phyloP scores from a whole-genome alignment of 2,888 invertebrate genomes.

The Diaprepes abbreviatus region DNA sequence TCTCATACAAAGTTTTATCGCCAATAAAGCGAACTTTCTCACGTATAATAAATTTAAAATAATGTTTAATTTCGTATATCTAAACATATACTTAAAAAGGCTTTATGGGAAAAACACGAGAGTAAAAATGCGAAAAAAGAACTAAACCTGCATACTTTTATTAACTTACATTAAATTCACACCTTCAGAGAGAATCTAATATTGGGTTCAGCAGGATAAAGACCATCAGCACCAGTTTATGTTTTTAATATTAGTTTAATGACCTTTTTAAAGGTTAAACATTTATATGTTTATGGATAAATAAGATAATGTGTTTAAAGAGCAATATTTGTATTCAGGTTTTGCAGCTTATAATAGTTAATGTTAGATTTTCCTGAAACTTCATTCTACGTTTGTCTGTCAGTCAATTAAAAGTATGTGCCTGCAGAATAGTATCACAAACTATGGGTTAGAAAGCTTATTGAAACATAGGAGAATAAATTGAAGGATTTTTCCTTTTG shows the following conservation, averaged over 20 bases:
- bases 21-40: constrained; percentile 40
- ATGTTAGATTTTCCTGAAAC: too few species aligned
- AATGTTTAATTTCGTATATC: constrained; percentile 42
- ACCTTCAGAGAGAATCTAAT: constrained; percentile 27
- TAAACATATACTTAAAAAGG: constrained; percentile 32
- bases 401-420: too few species aligned
- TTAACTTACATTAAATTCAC: constrained; percentile 34
- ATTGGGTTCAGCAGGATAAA: background rate
- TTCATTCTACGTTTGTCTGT: too few species aligned
- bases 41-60: constrained; percentile 38
- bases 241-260: constrained; percentile 14
- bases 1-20: constrained; percentile 34
- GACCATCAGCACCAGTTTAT: constrained; percentile 21
- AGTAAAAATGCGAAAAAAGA: constrained; percentile 27
- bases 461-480: too few species aligned
- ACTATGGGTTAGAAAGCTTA: too few species aligned
- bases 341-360: too few species aligned
- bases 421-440: too few species aligned
- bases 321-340: too few species aligned
- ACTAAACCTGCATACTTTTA: constrained; percentile 28
- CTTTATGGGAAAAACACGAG: constrained; percentile 26
- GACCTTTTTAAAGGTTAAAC: too few species aligned
- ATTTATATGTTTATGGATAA: too few species aligned
- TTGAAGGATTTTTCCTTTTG: too few species aligned
- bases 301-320: too few species aligned